These are phyloP conservation scores for Drepana falcataria DNA, from an alignment of 2,888 invertebrate genomes.

Conservation along the genomic window DNA sequence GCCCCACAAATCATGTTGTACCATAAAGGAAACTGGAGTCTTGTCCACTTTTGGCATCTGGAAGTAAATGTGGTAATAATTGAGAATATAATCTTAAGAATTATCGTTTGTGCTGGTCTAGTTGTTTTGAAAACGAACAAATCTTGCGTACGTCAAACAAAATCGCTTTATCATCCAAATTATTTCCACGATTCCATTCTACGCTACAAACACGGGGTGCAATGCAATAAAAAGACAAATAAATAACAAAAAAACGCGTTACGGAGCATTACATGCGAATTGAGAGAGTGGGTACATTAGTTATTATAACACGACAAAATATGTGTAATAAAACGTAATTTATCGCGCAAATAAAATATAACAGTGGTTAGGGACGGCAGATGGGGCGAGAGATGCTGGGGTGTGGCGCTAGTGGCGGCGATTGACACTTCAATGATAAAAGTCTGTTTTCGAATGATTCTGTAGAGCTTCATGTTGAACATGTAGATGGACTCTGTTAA, in stretches of 20 bases:
- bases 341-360: conserved; percentile 78
- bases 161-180: conserved; percentile 25
- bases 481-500: no score
- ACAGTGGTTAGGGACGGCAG: conserved; percentile 76
- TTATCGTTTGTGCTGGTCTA: not conserved
- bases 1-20: conserved; percentile 30
- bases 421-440: not conserved
- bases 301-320: conserved; percentile 80
- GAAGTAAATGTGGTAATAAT: no score
- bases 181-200: conserved; percentile 22
- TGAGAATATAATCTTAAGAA: no score
- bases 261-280: conserved; percentile 73
- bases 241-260: conserved; percentile 67
- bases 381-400: conserved; percentile 57
- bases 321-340: conserved; percentile 80
- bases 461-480: no score
- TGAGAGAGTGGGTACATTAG: conserved; percentile 78
- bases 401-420: conserved; percentile 21
- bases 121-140: not conserved
- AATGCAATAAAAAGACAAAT: conserved; percentile 58
- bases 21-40: conserved; percentile 5
- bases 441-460: no score
- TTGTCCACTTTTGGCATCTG: no score
- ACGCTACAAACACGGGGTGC: conserved; percentile 35
- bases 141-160: no score